Evolutionary conservation across 2,797 vertebrate genomes (phyloP).

Genomic region (Siniperca scherzeri): DNA sequence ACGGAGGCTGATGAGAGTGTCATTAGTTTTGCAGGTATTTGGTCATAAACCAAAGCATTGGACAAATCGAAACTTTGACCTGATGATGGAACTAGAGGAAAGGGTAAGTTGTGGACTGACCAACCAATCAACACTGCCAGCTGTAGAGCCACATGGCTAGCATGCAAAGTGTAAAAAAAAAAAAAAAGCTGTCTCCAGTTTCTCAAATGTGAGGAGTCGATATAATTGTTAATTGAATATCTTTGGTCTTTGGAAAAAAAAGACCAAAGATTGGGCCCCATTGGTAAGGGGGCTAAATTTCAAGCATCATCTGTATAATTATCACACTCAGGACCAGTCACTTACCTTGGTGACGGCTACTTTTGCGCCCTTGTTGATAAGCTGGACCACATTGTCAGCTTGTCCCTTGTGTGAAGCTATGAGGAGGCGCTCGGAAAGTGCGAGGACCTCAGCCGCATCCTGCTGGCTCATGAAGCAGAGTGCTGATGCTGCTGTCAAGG

Average conservation of each 20-base stretch:
- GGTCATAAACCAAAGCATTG: too few relatives aligned
- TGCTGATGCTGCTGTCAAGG: slow-evolving; percentile 72
- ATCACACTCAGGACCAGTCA: neutral
- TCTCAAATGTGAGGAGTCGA: neutral
- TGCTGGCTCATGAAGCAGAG: slow-evolving; percentile 98
- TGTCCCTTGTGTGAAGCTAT: slow-evolving; percentile 98
- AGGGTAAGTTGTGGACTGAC: neutral
- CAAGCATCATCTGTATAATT: neutral
- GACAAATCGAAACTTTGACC: neutral
- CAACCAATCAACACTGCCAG: neutral
- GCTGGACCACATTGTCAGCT: slow-evolving; percentile 97
- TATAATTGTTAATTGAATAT: neutral
- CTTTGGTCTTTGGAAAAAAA: neutral
- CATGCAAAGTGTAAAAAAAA: neutral
- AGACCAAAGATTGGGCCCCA: too few relatives aligned
- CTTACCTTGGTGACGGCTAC: slow-evolving; percentile 98
- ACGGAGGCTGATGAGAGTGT: too few relatives aligned
- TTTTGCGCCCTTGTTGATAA: slow-evolving; percentile 99
- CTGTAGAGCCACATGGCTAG: neutral
- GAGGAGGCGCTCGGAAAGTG: slow-evolving; percentile 97
- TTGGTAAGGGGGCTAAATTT: neutral
- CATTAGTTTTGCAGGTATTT: too few relatives aligned
- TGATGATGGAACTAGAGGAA: neutral
- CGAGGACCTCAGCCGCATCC: slow-evolving; percentile 92
- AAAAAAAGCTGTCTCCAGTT: neutral